Conservation (phyloP, 2,888 invertebrate genomes). For the Celastrina argiolus region DNA sequence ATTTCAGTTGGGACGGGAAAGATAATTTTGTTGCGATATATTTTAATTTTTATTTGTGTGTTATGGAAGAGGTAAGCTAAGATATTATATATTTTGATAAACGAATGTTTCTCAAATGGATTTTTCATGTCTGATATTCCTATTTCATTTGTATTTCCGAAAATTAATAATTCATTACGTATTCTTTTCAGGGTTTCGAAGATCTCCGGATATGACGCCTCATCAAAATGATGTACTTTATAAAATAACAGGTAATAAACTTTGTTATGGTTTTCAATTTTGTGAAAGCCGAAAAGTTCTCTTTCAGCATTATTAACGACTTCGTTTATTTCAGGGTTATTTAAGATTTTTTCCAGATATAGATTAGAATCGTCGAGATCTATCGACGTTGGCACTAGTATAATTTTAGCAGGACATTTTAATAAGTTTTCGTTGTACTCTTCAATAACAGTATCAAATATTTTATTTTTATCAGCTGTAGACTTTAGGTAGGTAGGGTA, state of each 20-base stretch:
- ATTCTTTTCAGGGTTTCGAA: background rate
- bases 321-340: slow-evolving; percentile 6
- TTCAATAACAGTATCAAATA: too few relatives aligned
- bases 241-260: slow-evolving; percentile 26
- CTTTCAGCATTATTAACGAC: background rate
- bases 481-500: too few relatives aligned
- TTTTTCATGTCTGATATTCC: slow-evolving; percentile 22
- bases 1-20: slow-evolving; percentile 26
- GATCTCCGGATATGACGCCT: background rate
- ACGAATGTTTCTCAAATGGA: slow-evolving; percentile 26
- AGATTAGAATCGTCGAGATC: slow-evolving; percentile 17
- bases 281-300: slow-evolving; percentile 17
- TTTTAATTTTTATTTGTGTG: slow-evolving; percentile 18
- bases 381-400: slow-evolving; percentile 10
- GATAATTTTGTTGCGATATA: background rate
- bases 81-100: slow-evolving; percentile 25
- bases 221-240: slow-evolving; percentile 27
- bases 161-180: background rate
- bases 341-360: slow-evolving; percentile 3
- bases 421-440: too few relatives aligned
- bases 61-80: slow-evolving; percentile 25
- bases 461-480: too few relatives aligned
- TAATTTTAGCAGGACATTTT: too few relatives aligned
- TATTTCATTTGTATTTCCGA: slow-evolving; percentile 15
- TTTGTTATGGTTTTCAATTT: slow-evolving; percentile 16